These are phyloP conservation scores for Leucania comma DNA, from an alignment of 2,888 invertebrate genomes.

Conservation along the genomic window DNA sequence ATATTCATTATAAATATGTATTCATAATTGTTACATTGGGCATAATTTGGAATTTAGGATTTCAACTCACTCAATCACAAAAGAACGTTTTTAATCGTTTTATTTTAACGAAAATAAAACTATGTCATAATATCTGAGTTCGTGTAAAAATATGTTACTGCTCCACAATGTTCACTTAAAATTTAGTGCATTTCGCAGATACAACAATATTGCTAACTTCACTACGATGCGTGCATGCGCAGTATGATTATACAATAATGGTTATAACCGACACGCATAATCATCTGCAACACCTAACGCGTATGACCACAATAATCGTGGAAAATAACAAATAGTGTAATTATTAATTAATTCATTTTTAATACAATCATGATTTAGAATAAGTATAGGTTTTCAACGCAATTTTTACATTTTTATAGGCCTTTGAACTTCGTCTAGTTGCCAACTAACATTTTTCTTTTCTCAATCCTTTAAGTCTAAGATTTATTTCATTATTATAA, in stretches of 20 bases:
- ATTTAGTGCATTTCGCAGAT: slow-evolving; percentile 30
- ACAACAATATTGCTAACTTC: slow-evolving; percentile 15
- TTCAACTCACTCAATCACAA: slow-evolving; percentile 69
- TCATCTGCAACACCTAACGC: background rate
- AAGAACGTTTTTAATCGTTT: slow-evolving; percentile 52
- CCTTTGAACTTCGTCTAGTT: slow-evolving; percentile 8
- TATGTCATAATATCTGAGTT: slow-evolving; percentile 33
- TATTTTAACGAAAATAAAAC: slow-evolving; percentile 56
- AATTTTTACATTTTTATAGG: slow-evolving; percentile 30
- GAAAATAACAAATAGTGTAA: slow-evolving; percentile 30
- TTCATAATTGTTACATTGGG: slow-evolving; percentile 88
- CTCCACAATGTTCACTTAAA: slow-evolving; percentile 61
- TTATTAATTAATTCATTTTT: slow-evolving; percentile 7
- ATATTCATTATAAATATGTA: slow-evolving; percentile 89
- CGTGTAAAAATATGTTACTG: slow-evolving; percentile 69
- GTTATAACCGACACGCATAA: background rate
- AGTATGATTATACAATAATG: no score
- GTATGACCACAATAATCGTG: background rate
- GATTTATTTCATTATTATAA: slow-evolving; percentile 3
- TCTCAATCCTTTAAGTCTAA: background rate
- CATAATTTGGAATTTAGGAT: slow-evolving; percentile 85
- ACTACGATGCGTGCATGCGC: background rate
- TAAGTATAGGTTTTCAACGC: slow-evolving; percentile 39
- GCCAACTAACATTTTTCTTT: slow-evolving; percentile 10
- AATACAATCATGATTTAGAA: slow-evolving; percentile 55